Conservation (phyloP, 2,888 invertebrate genomes). For the Muschampia plurimacula region DNA sequence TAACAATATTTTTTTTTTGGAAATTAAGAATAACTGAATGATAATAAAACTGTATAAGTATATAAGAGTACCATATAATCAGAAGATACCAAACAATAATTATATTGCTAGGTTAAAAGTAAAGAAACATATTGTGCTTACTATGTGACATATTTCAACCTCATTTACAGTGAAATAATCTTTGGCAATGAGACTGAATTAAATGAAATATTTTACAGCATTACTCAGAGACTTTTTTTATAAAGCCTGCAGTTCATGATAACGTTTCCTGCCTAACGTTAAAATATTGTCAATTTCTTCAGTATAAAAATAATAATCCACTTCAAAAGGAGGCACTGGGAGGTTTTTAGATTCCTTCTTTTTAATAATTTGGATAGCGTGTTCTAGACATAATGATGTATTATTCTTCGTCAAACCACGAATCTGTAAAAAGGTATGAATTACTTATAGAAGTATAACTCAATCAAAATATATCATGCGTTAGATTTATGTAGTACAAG, state of each 20-base stretch:
- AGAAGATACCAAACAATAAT: no score
- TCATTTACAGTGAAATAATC: no score
- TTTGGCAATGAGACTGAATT: not conserved
- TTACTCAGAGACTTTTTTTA: not conserved
- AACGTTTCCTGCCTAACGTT: not conserved
- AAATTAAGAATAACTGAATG: no score
- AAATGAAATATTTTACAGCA: not conserved
- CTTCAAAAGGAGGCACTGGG: not conserved
- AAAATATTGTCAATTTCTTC: slow-evolving; percentile 12
- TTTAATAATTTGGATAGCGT: not conserved
- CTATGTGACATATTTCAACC: no score
- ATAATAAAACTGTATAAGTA: no score
- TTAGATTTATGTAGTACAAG: not conserved
- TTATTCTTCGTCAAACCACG: slow-evolving; percentile 18
- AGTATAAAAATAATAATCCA: slow-evolving; percentile 8
- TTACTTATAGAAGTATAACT: no score
- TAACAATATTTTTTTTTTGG: no score
- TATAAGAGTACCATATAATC: no score
- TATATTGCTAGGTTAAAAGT: no score
- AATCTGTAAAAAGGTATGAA: slow-evolving; percentile 7
- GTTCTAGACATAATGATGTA: slow-evolving; percentile 8
- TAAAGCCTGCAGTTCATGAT: not conserved
- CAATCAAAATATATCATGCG: no score
- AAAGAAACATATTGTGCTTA: no score
- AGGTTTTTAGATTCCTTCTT: not conserved